A percentile compares a stretch with the other conserved stretches of the same genome.
Conservation (phyloP, 2,888 invertebrate species). For the Himalopsyche tibetana region DNA sequence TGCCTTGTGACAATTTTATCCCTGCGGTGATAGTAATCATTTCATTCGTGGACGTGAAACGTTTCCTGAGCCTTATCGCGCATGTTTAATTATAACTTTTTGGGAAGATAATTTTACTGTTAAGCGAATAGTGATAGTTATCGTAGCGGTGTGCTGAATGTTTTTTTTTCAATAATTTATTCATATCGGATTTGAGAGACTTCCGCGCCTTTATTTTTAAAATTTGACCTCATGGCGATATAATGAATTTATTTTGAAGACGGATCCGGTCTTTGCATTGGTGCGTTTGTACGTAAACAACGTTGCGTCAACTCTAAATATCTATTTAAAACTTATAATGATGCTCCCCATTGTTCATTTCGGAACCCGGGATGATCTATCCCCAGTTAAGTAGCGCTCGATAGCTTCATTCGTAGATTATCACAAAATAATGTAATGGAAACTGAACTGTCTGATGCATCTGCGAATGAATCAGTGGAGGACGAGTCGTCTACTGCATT, state of each 20-base stretch:
- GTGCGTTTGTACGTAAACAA: not conserved
- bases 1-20: slow-evolving; percentile 24
- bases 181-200: not conserved
- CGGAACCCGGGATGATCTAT: not conserved
- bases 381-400: not conserved
- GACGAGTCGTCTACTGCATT: not conserved
- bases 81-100: not conserved
- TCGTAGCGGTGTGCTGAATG: slow-evolving; percentile 7
- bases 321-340: not conserved
- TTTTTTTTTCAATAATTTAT: not conserved
- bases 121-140: slow-evolving; percentile 6
- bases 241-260: slow-evolving; percentile 3
- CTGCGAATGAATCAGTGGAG: not conserved
- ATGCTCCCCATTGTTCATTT: not conserved
- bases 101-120: not conserved
- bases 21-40: not conserved
- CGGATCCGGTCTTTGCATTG: not conserved
- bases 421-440: not conserved
- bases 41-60: not conserved
- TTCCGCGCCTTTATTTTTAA: not conserved
- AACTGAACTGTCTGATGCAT: not conserved
- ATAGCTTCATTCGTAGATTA: not conserved
- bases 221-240: not conserved
- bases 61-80: not conserved
- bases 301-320: too few relatives aligned